Base-by-base conservation (phyloP, 1,140 invertebrate genomes). In the Cherax destructor region DNA sequence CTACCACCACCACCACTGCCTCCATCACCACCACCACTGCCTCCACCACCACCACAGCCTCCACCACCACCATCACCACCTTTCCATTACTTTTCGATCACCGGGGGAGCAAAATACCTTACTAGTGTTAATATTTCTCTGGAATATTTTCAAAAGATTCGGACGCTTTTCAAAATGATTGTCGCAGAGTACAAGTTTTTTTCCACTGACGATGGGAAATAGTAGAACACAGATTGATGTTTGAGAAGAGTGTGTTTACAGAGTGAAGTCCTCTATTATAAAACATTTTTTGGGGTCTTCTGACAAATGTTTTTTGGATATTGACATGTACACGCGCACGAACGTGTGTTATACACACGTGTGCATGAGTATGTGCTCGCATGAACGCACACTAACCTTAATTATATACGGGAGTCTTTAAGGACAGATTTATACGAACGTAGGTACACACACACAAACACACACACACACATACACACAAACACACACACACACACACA, bases 21-120 rank as follows among this genome's bases (percentile, higher is more conserved):
- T 4, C 52, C 52, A 56, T 1, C 65, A 69, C 65, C 65, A 69
- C 18, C 11, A 21, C 11, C 24, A 47, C 52, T 5, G 18, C 41
- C 76, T 4, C 30, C 52, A 49, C 47, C 9, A 80, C 47, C 49
- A 80, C 50, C 79, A 81, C 79, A 50, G 3, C 79, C 65, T 13
- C 65, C 11, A 69, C 69, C n/a, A 10, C n/a, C 69, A 30, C 24
- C 24, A 10, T 6, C 69, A 5, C 11, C 69, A 21, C 69, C 69
- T 74, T 49, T 21, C 78, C 52, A 52, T 11, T 18, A 52, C 49
- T 52, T 50, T 83, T 83, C 80, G 80, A 61, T 83, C 52, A 83
- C 56, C 61, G 18, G 5, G 56, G 61, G 80, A 21, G 3, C 7
- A 74, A 56, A 74, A 74, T 74, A 74, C 80, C 80, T 61, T 61